Base-by-base conservation (phyloP, 2,797 vertebrate genomes). In the Myoxocephalus aenaeus region DNA sequence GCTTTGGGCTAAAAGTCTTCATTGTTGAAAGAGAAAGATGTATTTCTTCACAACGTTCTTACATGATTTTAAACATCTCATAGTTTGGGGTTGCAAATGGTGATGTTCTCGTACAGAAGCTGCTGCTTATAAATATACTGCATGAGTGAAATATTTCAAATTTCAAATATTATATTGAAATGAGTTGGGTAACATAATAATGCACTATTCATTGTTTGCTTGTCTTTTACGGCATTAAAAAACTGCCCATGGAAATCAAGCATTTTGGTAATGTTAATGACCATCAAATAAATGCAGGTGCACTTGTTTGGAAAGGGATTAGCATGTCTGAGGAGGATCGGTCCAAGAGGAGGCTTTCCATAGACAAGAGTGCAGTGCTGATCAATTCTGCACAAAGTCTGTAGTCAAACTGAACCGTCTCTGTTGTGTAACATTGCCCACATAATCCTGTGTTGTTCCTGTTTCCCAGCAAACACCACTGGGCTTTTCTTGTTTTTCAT, bases 381-480 rank as follows among this genome's bases (percentile, higher is more conserved):
- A 73, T 83, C 66, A 69, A 11, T 62, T 48, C 20, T 59, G 66
- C 48, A 58, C 53, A 80, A 40, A 77, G 64, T 32, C 62, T 65
- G 14, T 11, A 59, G 29, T 74, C 38, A 15, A 66, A 32, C 20
- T 46, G 53, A 57, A 65, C 15, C 27, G 12, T 34, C 15, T 67
- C 40, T 74, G 59, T 36, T 72, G 18, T 70, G 76, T 68, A 75
- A 65, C 74, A 71, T 63, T 66, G 44, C 62, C 25, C 36, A 54
- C 63, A 46, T 48, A 67, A 70, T 75, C 80, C 63, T 34, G 3
- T 48, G 63, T 50, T 69, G 44, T 69, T 75, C 63, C 42, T 66
- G 69, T 69, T 79, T 75, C n/a, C 32, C n/a, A 42, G 68, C 29
- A 75, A 56, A 83, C 69, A 38, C 53, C 29, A 64, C 34, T n/a